Evolutionary conservation across 1,140 invertebrate genomes (phyloP), one percentile per base, ranked within the genome.

Genomic region (Micrasema longulum): DNA sequence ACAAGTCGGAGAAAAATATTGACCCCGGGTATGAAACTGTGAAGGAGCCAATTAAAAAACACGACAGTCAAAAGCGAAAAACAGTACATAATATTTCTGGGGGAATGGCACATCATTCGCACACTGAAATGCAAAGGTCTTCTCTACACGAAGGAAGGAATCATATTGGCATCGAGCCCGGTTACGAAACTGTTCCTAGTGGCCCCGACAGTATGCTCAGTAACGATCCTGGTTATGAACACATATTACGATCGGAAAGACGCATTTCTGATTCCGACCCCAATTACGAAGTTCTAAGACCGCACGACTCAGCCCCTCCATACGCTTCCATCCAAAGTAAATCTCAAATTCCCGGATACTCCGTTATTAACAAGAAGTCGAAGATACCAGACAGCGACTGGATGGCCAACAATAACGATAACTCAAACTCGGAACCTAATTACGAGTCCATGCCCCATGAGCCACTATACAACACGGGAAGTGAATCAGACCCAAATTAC

Each of bases 371-470:
- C 67, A 88, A 88, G 76, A 79, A 81, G 62, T 76, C 80, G 11
- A 81, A 84, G 60, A 79, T 82, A 52, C 78, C 78, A 53, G 79
- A 83, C 47, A 60, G 18, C n/a, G 57, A 71, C 38, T 83, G 80
- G 81, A 77, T 79, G 26, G 73, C 73, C 0, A 84, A 82, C 47
- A 84, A 83, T 47, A 83, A 85, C 60, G 82, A 84, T 6, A 80
- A 82, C 64, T 73, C 78, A 18, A 75, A 72, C 3, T 26, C 76
- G 1, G 84, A 86, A 76, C 82, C 84, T 71, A 89, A 85, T 84
- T 93, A 93, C 74, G 91, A 92, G 77, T 92, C 90, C 3, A 89
- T 93, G 84, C 87, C 89, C 0, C 88, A 89, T 73, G 85, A 87
- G 63, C 86, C 87, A 0, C 80, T 88, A 1, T 89, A 89, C 73